Conservation (phyloP, 1,140 invertebrate species). For the Drosophila nasuta region DNA sequence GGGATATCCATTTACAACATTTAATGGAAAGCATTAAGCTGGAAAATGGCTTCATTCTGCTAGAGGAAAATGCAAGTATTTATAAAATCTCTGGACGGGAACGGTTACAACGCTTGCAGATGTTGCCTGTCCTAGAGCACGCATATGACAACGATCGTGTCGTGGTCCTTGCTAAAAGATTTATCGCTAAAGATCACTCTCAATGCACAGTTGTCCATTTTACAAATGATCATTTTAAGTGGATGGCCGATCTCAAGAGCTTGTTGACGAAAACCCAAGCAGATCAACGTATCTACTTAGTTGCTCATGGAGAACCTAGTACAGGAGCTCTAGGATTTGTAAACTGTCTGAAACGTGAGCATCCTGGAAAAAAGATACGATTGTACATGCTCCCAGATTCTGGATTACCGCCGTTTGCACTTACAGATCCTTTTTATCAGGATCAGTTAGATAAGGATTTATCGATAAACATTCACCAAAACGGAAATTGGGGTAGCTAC, state of each 20-base stretch:
- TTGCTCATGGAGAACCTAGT: constrained; percentile 88
- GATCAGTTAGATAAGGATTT: constrained; percentile 91
- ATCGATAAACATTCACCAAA: constrained; percentile 91
- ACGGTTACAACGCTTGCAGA: constrained; percentile 83
- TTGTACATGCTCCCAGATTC: constrained; percentile 89
- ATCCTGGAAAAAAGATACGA: constrained; percentile 89
- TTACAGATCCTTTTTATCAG: constrained; percentile 86
- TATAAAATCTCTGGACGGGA: constrained; percentile 84
- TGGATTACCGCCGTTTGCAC: constrained; percentile 86
- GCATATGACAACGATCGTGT: constrained; percentile 86
- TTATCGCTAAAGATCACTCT: constrained; percentile 57
- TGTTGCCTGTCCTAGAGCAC: constrained; percentile 84
- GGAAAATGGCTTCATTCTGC: constrained; percentile 90
- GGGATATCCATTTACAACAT: constrained; percentile 85
- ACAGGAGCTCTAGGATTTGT: constrained; percentile 94
- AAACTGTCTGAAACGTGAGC: constrained; percentile 94
- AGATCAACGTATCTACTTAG: constrained; percentile 88
- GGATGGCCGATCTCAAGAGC: constrained; percentile 93
- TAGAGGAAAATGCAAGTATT: constrained; percentile 89
- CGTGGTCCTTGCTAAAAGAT: constrained; percentile 87
- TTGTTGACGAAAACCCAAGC: constrained; percentile 87
- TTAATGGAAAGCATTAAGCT: constrained; percentile 87
- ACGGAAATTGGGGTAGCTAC: constrained; percentile 94
- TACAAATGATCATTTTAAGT: constrained; percentile 89
- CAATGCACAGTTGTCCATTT: constrained; percentile 80